Base-by-base conservation (phyloP, 2,797 vertebrate species). In the Danionella dracula region DNA sequence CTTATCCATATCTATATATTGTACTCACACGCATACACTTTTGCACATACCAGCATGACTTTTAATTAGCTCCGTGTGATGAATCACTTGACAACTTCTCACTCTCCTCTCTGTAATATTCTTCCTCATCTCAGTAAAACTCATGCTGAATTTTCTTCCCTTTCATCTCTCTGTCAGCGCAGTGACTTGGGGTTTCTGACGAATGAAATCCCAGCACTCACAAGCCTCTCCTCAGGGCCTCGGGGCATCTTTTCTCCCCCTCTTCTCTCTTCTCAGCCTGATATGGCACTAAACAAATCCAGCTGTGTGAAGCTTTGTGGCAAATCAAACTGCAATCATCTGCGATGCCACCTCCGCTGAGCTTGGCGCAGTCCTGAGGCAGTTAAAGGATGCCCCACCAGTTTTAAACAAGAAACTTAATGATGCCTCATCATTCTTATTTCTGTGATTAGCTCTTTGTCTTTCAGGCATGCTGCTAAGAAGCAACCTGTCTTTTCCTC, bases 281-380 rank as follows among this genome's bases (percentile, higher is more conserved):
- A 64, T 38, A 51, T 67, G 63, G 59, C 63, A 71, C 63, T 68
- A 62, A 63, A 71, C 42, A 60, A 50, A 64, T 34, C 23, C 59
- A 68, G 59, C 41, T 59, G 48, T 15, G 31, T 45, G 56, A 19
- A 68, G 59, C 41, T 59, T 41, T 15, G 31, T 45, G 56, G 23
- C 54, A 64, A 71, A 68, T 74, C 64, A 75, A 64, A 53, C 37
- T 54, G 42, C 42, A 63, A 59, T 63, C 27, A 50, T 45, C 8
- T 51, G 13, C 50, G 11, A 41, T 44, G 17, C 38, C 37, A 38
- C 48, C 51, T 59, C 35, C 4, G 13, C 45, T 54, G 45, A 42
- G 15, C 42, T 41, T 38, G 41, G 32, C 38, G 40, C 46, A 57
- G 63, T 57, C 53, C 42, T 57, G 4, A 19, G 1, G 5, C 8